Conservation (phyloP, 2,797 vertebrate species). For the Rhinophrynus dorsalis region DNA sequence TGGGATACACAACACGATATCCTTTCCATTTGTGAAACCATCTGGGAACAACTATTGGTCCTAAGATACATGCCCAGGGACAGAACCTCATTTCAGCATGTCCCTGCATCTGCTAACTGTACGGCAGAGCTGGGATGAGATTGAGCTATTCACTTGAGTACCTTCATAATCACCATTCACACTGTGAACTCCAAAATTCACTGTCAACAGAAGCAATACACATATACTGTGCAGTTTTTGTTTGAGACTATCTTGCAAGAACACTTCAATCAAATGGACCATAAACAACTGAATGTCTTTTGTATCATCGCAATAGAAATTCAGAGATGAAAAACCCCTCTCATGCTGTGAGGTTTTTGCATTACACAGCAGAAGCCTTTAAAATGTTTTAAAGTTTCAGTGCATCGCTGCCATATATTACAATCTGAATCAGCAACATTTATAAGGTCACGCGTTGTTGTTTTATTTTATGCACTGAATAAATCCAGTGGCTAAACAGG, state of each 20-base stretch:
- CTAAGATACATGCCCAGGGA: not conserved
- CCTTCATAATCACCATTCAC: not conserved
- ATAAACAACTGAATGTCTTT: conserved; percentile 26
- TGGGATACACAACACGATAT: conserved; percentile 5
- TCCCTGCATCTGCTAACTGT: not conserved
- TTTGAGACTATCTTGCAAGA: conserved; percentile 11
- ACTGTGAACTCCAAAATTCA: conserved; percentile 6
- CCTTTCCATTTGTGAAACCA: not conserved
- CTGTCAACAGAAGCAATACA: not conserved
- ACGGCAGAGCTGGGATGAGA: not conserved
- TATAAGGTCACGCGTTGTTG: conserved; percentile 27
- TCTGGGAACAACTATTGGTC: not conserved
- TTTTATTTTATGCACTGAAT: not conserved
- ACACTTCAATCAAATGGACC: conserved; percentile 41
- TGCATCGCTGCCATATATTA: conserved; percentile 5
- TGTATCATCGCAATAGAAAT: conserved; percentile 23
- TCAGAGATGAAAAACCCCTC: conserved; percentile 18
- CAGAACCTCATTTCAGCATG: not conserved
- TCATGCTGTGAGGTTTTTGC: conserved; percentile 40
- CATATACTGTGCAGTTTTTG: not conserved
- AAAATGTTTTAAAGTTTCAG: conserved; percentile 25
- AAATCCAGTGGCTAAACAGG: conserved; percentile 16
- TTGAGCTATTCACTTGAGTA: not conserved
- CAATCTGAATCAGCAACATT: conserved; percentile 38
- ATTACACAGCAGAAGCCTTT: conserved; percentile 39